These are phyloP conservation scores for Pachymerium ferrugineum DNA, from an alignment of 2,888 invertebrate genomes.

Conservation along the genomic window DNA sequence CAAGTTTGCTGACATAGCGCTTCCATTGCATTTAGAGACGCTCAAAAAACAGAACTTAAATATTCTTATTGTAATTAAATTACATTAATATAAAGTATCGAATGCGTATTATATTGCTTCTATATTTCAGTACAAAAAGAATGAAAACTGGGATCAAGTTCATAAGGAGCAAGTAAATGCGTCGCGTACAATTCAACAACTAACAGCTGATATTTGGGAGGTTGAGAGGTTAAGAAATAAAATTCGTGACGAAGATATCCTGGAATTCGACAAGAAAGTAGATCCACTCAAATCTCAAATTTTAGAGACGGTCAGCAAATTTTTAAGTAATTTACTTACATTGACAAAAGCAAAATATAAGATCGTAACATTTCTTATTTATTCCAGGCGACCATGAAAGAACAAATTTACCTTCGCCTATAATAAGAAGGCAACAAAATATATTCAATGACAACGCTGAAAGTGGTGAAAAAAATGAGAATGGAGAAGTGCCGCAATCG, in stretches of 20 bases:
- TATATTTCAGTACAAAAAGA: constrained; percentile 16
- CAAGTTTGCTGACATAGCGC: constrained; percentile 3
- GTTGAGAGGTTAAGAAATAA: constrained; percentile 31
- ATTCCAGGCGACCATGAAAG: neutral
- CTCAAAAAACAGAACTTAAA: constrained; percentile 3
- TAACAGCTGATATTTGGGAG: constrained; percentile 34
- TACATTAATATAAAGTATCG: neutral
- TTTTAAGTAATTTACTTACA: constrained; percentile 29
- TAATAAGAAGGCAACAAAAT: no score
- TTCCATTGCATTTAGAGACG: constrained; percentile 3
- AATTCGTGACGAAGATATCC: constrained; percentile 28
- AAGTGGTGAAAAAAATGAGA: neutral
- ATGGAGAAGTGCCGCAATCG: no score
- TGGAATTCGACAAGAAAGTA: constrained; percentile 29
- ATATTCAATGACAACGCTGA: no score
- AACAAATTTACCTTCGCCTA: neutral
- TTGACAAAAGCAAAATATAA: no score
- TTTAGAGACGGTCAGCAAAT: constrained; percentile 4
- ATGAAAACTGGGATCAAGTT: constrained; percentile 28
- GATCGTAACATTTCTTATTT: neutral
- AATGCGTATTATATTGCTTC: neutral
- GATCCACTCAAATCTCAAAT: neutral
- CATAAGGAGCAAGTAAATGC: constrained; percentile 34
- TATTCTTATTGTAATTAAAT: neutral
- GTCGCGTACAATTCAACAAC: constrained; percentile 33